These are phyloP conservation scores for Megaceryle maxima DNA, from an alignment of 2,113 vertebrate species.

Conservation along the genomic window DNA sequence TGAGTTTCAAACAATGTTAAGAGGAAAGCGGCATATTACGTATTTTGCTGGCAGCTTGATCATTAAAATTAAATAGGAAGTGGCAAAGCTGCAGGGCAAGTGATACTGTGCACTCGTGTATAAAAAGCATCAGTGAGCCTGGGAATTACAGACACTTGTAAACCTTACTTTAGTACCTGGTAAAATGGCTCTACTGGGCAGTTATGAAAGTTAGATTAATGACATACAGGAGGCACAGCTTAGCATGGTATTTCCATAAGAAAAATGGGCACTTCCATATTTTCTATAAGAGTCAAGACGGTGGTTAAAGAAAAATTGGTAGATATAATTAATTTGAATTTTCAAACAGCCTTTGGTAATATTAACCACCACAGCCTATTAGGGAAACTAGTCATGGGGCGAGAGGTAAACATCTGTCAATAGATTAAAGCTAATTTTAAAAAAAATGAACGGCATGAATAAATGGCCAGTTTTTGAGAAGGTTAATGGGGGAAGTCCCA, in stretches of 20 bases:
- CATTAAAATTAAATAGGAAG: conserved; percentile 58
- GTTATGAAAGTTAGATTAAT: conserved; percentile 25
- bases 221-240: background rate
- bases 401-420: conserved; percentile 70
- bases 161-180: conserved; percentile 33
- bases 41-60: conserved; percentile 22
- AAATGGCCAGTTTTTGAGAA: conserved; percentile 58
- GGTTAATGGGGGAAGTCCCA: conserved; percentile 64
- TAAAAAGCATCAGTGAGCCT: background rate
- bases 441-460: conserved; percentile 61
- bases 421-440: conserved; percentile 68
- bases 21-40: background rate
- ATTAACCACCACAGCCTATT: conserved; percentile 58
- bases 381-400: conserved; percentile 57
- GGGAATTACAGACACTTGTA: conserved; percentile 48
- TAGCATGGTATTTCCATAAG: background rate
- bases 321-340: conserved; percentile 56
- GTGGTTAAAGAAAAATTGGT: background rate
- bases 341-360: conserved; percentile 50
- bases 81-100: conserved; percentile 47
- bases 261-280: background rate
- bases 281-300: background rate
- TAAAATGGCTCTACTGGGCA: conserved; percentile 31
- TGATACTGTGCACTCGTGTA: background rate
- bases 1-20: background rate